Conservation (phyloP, 2,888 invertebrate genomes). For the Synergus japonicus region DNA sequence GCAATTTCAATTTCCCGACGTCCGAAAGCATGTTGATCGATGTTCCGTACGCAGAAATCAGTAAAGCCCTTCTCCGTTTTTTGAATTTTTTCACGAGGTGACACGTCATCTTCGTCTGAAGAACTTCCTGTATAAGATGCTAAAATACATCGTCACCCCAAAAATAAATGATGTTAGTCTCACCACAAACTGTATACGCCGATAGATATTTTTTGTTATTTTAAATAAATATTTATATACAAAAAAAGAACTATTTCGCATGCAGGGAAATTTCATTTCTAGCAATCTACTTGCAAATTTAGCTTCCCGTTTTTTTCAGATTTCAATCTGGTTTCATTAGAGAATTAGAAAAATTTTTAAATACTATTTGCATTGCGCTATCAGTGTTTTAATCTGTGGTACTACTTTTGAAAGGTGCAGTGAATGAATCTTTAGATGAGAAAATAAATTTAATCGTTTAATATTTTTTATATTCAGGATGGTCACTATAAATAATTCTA, state of each 20-base stretch:
- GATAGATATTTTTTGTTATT: neutral
- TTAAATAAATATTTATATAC: neutral
- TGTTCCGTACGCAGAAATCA: constrained; percentile 96
- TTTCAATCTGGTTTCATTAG: neutral
- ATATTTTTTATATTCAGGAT: no score
- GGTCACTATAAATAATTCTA: no score
- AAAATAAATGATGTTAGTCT: constrained; percentile 66
- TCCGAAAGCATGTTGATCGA: constrained; percentile 95
- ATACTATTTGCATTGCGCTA: neutral
- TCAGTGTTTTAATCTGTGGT: constrained; percentile 13
- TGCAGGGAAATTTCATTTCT: neutral
- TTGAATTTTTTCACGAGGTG: constrained; percentile 95
- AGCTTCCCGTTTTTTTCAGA: neutral
- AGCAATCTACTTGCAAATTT: neutral
- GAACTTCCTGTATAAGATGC: constrained; percentile 87
- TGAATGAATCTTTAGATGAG: neutral
- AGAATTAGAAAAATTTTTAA: neutral
- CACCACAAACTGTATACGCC: constrained; percentile 56
- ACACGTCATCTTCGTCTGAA: constrained; percentile 95
- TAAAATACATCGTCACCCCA: constrained; percentile 63
- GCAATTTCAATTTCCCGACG: constrained; percentile 98
- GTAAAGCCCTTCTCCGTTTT: constrained; percentile 90
- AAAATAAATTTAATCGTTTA: neutral
- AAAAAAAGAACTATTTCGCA: neutral
- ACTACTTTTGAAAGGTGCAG: neutral